Evolutionary conservation across 2,888 invertebrate species (phyloP).

Genomic region (Molanna angustata): DNA sequence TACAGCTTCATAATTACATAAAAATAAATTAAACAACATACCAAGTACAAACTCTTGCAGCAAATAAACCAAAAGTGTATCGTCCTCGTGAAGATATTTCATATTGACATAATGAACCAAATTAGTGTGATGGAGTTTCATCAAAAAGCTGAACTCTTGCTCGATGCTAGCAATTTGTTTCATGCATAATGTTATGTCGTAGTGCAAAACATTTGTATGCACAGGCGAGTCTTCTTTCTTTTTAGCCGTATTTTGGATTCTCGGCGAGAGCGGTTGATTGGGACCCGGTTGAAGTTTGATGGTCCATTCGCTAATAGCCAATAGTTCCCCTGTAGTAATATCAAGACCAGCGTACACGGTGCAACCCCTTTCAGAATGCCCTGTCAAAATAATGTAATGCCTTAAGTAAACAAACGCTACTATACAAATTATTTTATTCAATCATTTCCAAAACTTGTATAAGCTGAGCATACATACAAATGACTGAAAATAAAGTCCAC

Average conservation of each 20-base stretch:
- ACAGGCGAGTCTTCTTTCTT: conserved; percentile 28
- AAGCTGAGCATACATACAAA: too few species aligned
- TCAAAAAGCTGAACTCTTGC: conserved; percentile 71
- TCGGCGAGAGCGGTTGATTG: conserved; percentile 36
- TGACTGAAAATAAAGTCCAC: too few species aligned
- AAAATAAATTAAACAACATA: too few species aligned
- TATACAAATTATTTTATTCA: too few species aligned
- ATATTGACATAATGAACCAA: conserved; percentile 75
- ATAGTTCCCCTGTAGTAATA: conserved; percentile 64
- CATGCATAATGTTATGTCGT: conserved; percentile 44
- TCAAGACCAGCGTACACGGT: conserved; percentile 77
- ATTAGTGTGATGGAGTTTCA: conserved; percentile 67
- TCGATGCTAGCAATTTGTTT: conserved; percentile 67
- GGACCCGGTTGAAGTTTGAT: conserved; percentile 47
- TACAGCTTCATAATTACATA: too few species aligned
- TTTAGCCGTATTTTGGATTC: conserved; percentile 14
- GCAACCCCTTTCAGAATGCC: conserved; percentile 71
- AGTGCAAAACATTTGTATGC: conserved; percentile 22
- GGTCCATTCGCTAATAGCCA: conserved; percentile 76
- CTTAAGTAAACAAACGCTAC: too few species aligned
- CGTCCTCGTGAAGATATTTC: conserved; percentile 59
- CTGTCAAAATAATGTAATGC: conserved; percentile 47
- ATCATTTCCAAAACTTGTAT: too few species aligned
- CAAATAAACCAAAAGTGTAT: conserved; percentile 62
- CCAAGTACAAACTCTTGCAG: conserved; percentile 68